phyloP scores from a whole-genome alignment of 2,797 vertebrate species.

The Sciurus vulgaris region DNA sequence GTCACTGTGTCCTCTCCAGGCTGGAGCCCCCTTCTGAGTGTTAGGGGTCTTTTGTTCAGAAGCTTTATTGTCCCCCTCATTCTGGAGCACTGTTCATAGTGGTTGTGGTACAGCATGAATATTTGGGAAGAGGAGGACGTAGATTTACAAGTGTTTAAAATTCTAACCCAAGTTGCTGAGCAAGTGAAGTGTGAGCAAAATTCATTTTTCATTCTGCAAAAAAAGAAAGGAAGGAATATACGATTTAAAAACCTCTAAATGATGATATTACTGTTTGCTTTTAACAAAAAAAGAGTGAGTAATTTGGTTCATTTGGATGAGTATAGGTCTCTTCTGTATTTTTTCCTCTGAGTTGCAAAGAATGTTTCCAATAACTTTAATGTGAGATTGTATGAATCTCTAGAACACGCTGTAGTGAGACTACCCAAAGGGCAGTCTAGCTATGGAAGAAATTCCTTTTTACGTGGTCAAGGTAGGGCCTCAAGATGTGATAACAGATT shows the following conservation, averaged over 20 bases:
- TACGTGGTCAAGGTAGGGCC: background rate
- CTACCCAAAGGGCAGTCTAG: background rate
- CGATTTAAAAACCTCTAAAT: conserved; percentile 50
- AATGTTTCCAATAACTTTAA: conserved; percentile 37
- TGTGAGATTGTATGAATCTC: background rate
- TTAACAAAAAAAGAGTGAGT: conserved; percentile 10
- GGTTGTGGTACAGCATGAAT: conserved; percentile 71
- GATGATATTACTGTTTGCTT: conserved; percentile 8
- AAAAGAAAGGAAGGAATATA: background rate
- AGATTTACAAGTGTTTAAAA: conserved; percentile 80
- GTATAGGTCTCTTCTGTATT: background rate
- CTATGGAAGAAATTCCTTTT: background rate
- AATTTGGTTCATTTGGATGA: conserved; percentile 19
- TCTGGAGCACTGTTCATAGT: conserved; percentile 71
- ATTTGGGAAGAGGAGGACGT: conserved; percentile 71
- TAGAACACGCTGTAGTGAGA: conserved; percentile 34
- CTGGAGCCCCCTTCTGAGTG: conserved; percentile 47
- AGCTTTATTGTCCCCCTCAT: conserved; percentile 75
- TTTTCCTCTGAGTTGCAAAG: conserved; percentile 32
- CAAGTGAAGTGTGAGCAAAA: conserved; percentile 66
- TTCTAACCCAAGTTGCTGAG: conserved; percentile 80
- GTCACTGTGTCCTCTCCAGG: conserved; percentile 85
- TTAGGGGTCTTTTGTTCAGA: conserved; percentile 86
- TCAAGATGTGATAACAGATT: background rate
- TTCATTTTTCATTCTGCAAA: conserved; percentile 25